Conservation (phyloP, 2,888 invertebrate genomes). For the Lathronympha strigana region DNA sequence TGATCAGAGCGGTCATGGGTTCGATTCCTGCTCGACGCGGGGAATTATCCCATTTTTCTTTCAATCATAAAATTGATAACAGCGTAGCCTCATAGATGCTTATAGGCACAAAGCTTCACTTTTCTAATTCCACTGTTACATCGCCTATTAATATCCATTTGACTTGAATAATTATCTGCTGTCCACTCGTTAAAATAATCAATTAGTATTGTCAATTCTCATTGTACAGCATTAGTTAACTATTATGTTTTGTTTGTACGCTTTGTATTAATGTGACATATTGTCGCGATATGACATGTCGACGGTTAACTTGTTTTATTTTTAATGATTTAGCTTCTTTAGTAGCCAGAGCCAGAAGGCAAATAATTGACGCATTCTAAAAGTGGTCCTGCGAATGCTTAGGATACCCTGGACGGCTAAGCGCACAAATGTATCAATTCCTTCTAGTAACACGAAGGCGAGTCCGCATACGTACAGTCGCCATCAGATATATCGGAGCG, state of each 20-base stretch:
- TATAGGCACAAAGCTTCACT: conserved; percentile 4
- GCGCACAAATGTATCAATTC: too few species aligned
- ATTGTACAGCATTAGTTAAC: conserved; percentile 11
- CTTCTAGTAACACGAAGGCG: too few species aligned
- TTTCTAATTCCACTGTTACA: background rate
- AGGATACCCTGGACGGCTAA: too few species aligned
- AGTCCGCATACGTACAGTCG: too few species aligned
- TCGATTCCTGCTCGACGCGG: too few species aligned
- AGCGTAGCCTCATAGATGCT: conserved; percentile 1
- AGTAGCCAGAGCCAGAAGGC: background rate
- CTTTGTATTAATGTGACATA: conserved; percentile 13
- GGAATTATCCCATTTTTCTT: too few species aligned
- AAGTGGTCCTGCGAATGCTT: too few species aligned
- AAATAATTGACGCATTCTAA: too few species aligned
- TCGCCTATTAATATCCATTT: background rate
- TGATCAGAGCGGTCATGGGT: too few species aligned
- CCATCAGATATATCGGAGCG: too few species aligned
- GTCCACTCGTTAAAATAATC: conserved; percentile 14
- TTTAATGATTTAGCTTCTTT: background rate
- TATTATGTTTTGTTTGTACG: background rate
- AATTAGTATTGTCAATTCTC: conserved; percentile 28
- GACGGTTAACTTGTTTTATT: background rate
- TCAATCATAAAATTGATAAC: too few species aligned
- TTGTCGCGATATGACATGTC: conserved; percentile 7
- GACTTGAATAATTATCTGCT: conserved; percentile 18